Conservation (phyloP, 2,113 vertebrate genomes). For the Triplophysa dalaica region DNA sequence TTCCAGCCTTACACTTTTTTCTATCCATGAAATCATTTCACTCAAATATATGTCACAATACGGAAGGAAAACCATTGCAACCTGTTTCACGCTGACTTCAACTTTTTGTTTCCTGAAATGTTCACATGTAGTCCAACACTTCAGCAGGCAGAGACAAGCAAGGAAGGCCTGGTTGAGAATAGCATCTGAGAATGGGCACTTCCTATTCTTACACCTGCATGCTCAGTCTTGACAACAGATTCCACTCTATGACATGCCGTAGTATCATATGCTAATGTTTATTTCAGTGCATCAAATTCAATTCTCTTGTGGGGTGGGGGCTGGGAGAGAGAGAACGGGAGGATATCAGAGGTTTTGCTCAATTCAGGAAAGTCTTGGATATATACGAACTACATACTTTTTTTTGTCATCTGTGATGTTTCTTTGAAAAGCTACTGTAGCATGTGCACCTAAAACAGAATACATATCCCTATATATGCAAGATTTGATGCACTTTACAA, state of each 20-base stretch:
- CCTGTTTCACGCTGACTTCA: too few species aligned
- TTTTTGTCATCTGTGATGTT: neutral
- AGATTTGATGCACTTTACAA: neutral
- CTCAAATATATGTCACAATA: too few species aligned
- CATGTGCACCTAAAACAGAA: neutral
- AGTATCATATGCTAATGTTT: slow-evolving; percentile 53
- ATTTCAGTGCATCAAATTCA: slow-evolving; percentile 45
- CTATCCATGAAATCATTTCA: too few species aligned
- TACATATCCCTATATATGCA: neutral
- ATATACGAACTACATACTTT: neutral
- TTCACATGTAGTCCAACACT: neutral
- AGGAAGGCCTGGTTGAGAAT: neutral
- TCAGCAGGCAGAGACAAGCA: neutral
- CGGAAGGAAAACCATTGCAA: too few species aligned
- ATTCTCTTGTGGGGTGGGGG: slow-evolving; percentile 27
- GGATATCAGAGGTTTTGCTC: neutral
- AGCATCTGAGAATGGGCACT: neutral
- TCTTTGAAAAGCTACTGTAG: neutral
- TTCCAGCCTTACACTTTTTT: too few species aligned
- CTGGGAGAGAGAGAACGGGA: neutral
- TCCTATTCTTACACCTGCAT: slow-evolving; percentile 19
- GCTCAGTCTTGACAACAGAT: slow-evolving; percentile 40
- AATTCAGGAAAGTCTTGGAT: neutral
- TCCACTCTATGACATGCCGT: slow-evolving; percentile 37
- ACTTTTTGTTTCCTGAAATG: too few species aligned